Percentiles rank a stretch among this genome's conserved stretches.
These are phyloP conservation scores for Stichodactyla helianthus DNA, from an alignment of 64 coral and sea anemone species.

Conservation along the genomic window DNA sequence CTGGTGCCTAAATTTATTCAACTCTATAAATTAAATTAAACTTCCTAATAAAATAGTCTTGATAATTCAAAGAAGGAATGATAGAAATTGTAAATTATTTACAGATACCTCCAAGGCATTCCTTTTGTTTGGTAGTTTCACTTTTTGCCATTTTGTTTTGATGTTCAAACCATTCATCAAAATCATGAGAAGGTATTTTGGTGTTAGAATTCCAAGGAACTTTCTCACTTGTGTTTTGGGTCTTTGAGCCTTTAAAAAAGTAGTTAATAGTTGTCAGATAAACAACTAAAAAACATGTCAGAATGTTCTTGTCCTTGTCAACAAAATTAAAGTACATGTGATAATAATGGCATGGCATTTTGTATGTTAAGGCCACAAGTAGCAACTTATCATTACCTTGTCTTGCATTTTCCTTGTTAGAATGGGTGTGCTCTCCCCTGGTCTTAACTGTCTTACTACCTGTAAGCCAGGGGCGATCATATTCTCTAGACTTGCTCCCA, in stretches of 20 bases:
- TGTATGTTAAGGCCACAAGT: too few relatives aligned
- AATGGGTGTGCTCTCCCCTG: neutral
- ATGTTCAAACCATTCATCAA: slow-evolving; percentile 24
- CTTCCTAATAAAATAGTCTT: too few relatives aligned
- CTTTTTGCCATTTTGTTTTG: slow-evolving; percentile 9
- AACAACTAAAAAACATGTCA: too few relatives aligned
- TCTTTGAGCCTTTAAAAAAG: neutral
- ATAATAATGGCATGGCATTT: too few relatives aligned
- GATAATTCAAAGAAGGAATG: too few relatives aligned
- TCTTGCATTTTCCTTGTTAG: slow-evolving; percentile 16
- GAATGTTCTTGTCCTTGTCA: too few relatives aligned
- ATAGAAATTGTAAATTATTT: too few relatives aligned
- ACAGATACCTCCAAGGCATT: neutral
- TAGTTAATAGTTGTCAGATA: too few relatives aligned
- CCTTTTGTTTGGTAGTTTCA: neutral
- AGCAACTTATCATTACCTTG: neutral
- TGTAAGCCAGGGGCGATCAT: slow-evolving; percentile 12
- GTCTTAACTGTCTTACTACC: slow-evolving; percentile 11
- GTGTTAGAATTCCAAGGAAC: slow-evolving; percentile 14
- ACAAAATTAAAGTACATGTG: too few relatives aligned
- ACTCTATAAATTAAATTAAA: too few relatives aligned
- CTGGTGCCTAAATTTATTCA: too few relatives aligned
- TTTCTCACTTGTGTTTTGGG: neutral
- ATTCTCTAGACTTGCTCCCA: slow-evolving; percentile 8
- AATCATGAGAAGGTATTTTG: slow-evolving; percentile 4